Evolutionary conservation across 1,140 invertebrate species (phyloP).

Genomic region (Megalopta genalis): DNA sequence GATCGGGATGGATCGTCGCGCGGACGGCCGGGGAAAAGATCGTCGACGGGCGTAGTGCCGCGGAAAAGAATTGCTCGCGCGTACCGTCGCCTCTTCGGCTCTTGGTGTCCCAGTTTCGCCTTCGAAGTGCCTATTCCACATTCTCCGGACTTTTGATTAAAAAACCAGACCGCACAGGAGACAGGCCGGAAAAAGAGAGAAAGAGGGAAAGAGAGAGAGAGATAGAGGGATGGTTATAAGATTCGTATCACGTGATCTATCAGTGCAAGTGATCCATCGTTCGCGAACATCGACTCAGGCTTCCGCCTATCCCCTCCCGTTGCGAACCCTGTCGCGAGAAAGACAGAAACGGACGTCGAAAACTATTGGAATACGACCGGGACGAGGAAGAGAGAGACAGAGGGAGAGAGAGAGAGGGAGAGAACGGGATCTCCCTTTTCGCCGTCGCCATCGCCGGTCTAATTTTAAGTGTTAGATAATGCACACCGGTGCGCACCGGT

Average conservation of each 20-base stretch:
- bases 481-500: constrained; percentile 68
- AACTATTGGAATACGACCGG: too few species aligned
- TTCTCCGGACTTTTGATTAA: not conserved
- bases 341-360: too few species aligned
- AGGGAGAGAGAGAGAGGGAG: not conserved
- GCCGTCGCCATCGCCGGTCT: constrained; percentile 65
- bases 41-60: constrained; percentile 20
- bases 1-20: too few species aligned
- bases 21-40: too few species aligned
- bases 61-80: constrained; percentile 23
- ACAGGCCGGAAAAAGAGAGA: not conserved
- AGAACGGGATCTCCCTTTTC: constrained; percentile 22
- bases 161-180: not conserved
- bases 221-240: not conserved
- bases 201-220: not conserved
- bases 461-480: constrained; percentile 81
- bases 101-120: constrained; percentile 34
- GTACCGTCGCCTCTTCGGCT: not conserved
- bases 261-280: constrained; percentile 50
- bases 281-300: constrained; percentile 13
- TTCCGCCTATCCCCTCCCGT: not conserved
- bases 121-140: constrained; percentile 17
- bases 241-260: constrained; percentile 37
- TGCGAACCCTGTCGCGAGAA: too few species aligned
- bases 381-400: too few species aligned